Conservation (phyloP, 2,797 vertebrate genomes). For the Helicolenus hilgendorfi region DNA sequence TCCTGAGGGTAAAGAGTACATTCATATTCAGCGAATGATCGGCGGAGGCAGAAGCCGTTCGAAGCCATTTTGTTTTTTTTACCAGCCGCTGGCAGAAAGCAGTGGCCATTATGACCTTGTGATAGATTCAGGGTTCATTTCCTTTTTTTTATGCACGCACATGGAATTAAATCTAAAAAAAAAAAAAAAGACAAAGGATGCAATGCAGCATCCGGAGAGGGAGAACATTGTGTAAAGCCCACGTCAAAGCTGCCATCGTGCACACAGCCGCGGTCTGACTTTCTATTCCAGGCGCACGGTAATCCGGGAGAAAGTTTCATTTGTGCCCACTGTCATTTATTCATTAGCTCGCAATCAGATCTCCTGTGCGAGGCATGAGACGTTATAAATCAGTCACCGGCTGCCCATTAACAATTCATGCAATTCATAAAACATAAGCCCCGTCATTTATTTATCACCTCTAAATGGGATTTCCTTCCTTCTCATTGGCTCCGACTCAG, state of each 20-base stretch:
- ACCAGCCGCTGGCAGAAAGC: constrained; percentile 55
- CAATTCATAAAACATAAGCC: constrained; percentile 94
- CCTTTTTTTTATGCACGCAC: constrained; percentile 30
- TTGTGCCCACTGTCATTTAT: constrained; percentile 93
- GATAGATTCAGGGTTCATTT: constrained; percentile 75
- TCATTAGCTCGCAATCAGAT: constrained; percentile 93
- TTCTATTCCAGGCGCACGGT: constrained; percentile 82
- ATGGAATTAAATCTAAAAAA: constrained; percentile 31
- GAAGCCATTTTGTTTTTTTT: constrained; percentile 76
- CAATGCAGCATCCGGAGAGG: background rate
- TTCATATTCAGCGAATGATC: constrained; percentile 72
- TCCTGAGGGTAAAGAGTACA: constrained; percentile 70
- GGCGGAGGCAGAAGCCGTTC: constrained; percentile 57
- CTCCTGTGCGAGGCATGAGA: constrained; percentile 87
- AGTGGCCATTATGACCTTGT: constrained; percentile 72
- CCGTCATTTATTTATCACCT: constrained; percentile 96
- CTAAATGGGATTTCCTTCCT: constrained; percentile 90
- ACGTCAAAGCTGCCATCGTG: background rate
- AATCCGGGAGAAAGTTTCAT: constrained; percentile 92
- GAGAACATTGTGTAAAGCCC: background rate
- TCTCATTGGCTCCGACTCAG: constrained; percentile 82
- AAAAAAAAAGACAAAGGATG: background rate
- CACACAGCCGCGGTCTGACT: constrained; percentile 63
- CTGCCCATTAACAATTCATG: constrained; percentile 95
- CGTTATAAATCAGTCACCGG: constrained; percentile 95